Conservation (phyloP, 2,888 invertebrate species). For the Schizotus pectinicornis region DNA sequence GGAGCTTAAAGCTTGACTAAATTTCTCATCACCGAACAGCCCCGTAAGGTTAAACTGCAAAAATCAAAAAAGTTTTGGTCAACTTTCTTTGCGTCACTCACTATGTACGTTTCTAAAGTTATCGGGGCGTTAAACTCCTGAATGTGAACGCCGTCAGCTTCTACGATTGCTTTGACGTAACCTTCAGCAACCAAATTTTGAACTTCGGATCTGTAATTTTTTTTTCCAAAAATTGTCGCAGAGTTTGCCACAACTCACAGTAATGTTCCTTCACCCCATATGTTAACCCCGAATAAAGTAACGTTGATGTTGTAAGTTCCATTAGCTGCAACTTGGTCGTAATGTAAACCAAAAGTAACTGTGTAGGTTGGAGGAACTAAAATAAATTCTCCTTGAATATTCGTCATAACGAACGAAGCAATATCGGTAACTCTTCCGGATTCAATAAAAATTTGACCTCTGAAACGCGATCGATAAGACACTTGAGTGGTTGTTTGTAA, state of each 20-base stretch:
- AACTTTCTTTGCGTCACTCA: no score
- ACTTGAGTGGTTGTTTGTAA: not conserved
- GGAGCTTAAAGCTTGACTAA: slow-evolving; percentile 4
- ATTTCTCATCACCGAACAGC: slow-evolving; percentile 14
- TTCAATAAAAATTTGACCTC: not conserved
- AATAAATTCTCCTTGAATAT: slow-evolving; percentile 2
- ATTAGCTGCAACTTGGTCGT: slow-evolving; percentile 2
- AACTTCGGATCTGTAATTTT: slow-evolving; percentile 2
- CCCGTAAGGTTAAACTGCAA: slow-evolving; percentile 12
- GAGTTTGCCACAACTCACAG: not conserved
- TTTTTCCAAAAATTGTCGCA: not conserved
- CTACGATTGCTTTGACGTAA: slow-evolving; percentile 13
- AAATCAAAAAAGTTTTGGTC: not conserved
- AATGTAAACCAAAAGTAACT: slow-evolving; percentile 9
- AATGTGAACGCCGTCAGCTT: not conserved
- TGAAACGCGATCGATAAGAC: not conserved
- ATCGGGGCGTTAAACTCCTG: slow-evolving; percentile 20
- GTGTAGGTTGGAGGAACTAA: slow-evolving; percentile 16
- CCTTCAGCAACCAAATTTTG: slow-evolving; percentile 1
- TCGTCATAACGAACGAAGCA: slow-evolving; percentile 7
- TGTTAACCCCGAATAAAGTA: not conserved
- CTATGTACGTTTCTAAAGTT: slow-evolving; percentile 2
- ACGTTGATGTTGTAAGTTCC: slow-evolving; percentile 15
- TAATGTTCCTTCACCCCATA: slow-evolving; percentile 10
- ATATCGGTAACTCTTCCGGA: slow-evolving; percentile 6